phyloP scores from a whole-genome alignment of 2,888 invertebrate genomes.

The Laothoe populi region DNA sequence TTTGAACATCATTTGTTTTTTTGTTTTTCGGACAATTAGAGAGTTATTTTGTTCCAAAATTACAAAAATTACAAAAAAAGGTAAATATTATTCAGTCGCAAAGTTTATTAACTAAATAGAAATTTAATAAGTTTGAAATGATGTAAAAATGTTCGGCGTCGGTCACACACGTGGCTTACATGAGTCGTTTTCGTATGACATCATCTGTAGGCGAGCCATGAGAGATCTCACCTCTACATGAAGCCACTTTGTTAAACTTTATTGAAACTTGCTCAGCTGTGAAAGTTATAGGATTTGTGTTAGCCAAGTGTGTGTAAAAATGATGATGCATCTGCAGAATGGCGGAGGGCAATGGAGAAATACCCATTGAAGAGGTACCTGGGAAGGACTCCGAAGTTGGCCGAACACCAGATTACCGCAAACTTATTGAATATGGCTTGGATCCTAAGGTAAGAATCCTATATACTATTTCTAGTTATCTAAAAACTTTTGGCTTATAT shows the following conservation, averaged over 20 bases:
- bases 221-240: slow-evolving; percentile 48
- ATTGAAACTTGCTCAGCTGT: slow-evolving; percentile 39
- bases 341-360: slow-evolving; percentile 95
- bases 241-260: slow-evolving; percentile 26
- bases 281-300: slow-evolving; percentile 41
- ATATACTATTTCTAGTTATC: neutral
- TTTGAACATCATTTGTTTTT: slow-evolving; percentile 85
- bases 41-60: slow-evolving; percentile 83
- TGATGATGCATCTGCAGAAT: slow-evolving; percentile 86
- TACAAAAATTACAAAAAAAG: slow-evolving; percentile 84
- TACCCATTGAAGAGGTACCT: slow-evolving; percentile 89
- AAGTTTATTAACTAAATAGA: slow-evolving; percentile 34
- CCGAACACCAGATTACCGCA: slow-evolving; percentile 96
- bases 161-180: slow-evolving; percentile 74
- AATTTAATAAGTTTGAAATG: slow-evolving; percentile 27
- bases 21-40: slow-evolving; percentile 85
- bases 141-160: slow-evolving; percentile 50
- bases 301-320: slow-evolving; percentile 73
- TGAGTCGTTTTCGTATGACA: slow-evolving; percentile 74
- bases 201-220: slow-evolving; percentile 69
- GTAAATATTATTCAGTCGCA: slow-evolving; percentile 70
- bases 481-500: neutral
- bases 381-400: slow-evolving; percentile 88
- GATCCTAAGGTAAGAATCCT: slow-evolving; percentile 90
- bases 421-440: slow-evolving; percentile 97